A percentile compares a stretch with the other conserved stretches of the same genome.
phyloP scores from a whole-genome alignment of 2,113 vertebrate species.

The Mustelus asterias region DNA sequence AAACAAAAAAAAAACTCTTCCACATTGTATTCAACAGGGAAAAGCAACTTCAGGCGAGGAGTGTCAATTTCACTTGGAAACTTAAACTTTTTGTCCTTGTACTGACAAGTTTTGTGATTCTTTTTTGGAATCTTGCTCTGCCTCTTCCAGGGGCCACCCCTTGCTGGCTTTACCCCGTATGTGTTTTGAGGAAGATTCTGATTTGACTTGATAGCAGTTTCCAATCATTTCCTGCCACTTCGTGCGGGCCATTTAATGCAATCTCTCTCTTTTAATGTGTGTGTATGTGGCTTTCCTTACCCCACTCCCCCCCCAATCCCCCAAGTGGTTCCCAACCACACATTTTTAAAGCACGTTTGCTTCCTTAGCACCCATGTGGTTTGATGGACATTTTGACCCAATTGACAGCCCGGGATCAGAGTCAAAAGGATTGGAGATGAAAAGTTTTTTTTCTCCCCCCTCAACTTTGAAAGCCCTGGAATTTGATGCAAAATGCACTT shows the following conservation, averaged over 20 bases:
- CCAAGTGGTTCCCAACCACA: not conserved
- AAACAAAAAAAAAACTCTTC: not conserved
- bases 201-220: not conserved
- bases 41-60: no score
- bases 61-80: not conserved
- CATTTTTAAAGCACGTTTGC: not conserved
- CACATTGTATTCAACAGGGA: not conserved
- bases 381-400: not conserved
- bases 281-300: not conserved
- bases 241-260: not conserved
- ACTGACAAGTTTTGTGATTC: not conserved
- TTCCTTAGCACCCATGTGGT: not conserved
- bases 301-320: no score
- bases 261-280: not conserved
- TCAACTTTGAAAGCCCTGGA: no score
- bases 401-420: not conserved
- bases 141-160: no score
- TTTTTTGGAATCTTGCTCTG: not conserved
- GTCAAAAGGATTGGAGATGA: not conserved
- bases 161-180: no score
- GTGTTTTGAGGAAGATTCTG: not conserved
- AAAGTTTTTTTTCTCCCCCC: not conserved
- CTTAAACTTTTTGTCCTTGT: not conserved
- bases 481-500: no score
- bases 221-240: not conserved